Evolutionary conservation across 2,888 invertebrate genomes (phyloP), one percentile per base, ranked within the genome.

Genomic region (Hirudinaria manillensis): DNA sequence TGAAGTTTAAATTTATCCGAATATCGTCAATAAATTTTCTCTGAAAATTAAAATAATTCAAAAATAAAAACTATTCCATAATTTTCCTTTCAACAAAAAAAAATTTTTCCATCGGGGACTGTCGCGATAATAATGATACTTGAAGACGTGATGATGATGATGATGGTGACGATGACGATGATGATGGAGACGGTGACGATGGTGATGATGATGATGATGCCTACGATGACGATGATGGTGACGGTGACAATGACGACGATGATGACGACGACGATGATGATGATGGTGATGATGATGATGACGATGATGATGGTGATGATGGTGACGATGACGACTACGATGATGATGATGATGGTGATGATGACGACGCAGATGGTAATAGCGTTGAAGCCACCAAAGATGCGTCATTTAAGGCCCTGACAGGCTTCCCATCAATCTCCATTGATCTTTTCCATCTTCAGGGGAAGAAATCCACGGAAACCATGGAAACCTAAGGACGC

Each of bases 191-290:
- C 66, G 66, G 66, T 65, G 53, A 70, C 53, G 70, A 76, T 75
- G 66, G 45, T 74, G 53, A 74, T 76, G 75, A 71, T 77, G 75
- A 77, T 76, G 76, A 77, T 77, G 74, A 77, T 77, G 74, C 72
- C 76, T 73, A 77, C 76, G 76, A 76, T 77, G 70, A 76, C 76
- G 76, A 76, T 76, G 74, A 76, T 73, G 76, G 76, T 77, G 76
- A 77, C 74, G 76, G 76, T 76, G 76, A 76, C 76, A 71, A 77
- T 76, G 76, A 76, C 74, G 72, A 74, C 74, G 45, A 67, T 68
- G 74, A 67, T 68, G 74, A 67, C 45, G 74, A 68, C 68, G 70
- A 70, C 32, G 75, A 75, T 68, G 34, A 68, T 67, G 65, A 55
- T 67, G 76, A 67, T 73, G 76, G 72, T 76, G 74, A 74, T 76